A percentile compares a stretch with the other conserved stretches of the same genome.
Evolutionary conservation across 2,113 vertebrate species (phyloP).

Genomic region (Neodon shergylaensis): DNA sequence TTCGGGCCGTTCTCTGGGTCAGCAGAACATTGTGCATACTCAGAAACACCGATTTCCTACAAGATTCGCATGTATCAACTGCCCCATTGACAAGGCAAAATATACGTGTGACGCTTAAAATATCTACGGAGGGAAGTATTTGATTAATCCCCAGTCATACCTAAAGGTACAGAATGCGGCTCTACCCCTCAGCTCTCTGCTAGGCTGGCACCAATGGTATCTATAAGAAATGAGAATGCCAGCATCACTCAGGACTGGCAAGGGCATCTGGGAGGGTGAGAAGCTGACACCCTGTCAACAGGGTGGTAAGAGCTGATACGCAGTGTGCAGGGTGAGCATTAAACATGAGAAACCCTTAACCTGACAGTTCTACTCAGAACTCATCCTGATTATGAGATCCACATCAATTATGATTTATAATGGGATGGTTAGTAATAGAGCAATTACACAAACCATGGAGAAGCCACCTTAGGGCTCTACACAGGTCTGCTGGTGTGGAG

Average conservation of each 20-base stretch:
- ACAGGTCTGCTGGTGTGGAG: background rate
- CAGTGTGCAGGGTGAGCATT: background rate
- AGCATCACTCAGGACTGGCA: background rate
- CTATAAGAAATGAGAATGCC: background rate
- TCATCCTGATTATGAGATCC: background rate
- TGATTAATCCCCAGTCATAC: background rate
- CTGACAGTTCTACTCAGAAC: background rate
- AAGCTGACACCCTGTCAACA: background rate
- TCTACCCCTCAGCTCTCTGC: background rate
- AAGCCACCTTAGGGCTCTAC: background rate
- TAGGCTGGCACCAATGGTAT: background rate
- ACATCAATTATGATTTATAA: background rate
- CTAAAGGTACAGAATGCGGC: background rate
- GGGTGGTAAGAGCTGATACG: background rate
- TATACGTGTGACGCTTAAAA: background rate
- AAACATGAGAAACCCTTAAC: background rate
- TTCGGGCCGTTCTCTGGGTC: background rate
- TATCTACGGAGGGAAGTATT: background rate
- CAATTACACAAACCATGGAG: background rate
- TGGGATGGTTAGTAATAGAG: background rate
- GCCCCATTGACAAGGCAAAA: background rate
- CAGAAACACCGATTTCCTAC: constrained; percentile 11
- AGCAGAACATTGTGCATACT: background rate
- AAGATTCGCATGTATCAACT: background rate
- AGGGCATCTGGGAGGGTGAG: background rate